phyloP scores from a whole-genome alignment of 2,888 invertebrate genomes.

The Calameuta filiformis region DNA sequence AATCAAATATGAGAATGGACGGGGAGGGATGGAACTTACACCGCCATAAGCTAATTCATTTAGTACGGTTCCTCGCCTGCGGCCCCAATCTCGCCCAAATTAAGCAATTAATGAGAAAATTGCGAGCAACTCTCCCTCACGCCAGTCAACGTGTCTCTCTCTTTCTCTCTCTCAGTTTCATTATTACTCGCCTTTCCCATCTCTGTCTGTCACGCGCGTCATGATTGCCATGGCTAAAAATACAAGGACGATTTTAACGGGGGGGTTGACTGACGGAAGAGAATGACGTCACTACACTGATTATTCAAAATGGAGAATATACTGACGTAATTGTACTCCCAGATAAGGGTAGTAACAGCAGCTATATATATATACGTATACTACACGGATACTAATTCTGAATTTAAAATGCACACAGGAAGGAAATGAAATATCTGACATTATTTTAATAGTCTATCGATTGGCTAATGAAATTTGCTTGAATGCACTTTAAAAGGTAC shows the following conservation, averaged over 20 bases:
- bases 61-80: slow-evolving; percentile 44
- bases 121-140: slow-evolving; percentile 25
- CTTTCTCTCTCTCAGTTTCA: not conserved
- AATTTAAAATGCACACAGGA: too few species aligned
- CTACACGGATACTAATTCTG: too few species aligned
- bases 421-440: too few species aligned
- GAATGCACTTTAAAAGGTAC: too few species aligned
- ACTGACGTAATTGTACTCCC: too few species aligned
- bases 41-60: slow-evolving; percentile 47
- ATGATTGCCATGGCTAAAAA: not conserved
- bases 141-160: not conserved
- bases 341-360: too few species aligned
- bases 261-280: too few species aligned
- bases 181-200: not conserved
- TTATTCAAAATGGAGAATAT: too few species aligned
- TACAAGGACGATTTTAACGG: not conserved
- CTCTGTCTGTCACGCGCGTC: not conserved
- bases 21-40: slow-evolving; percentile 35
- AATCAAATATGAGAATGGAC: slow-evolving; percentile 35
- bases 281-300: too few species aligned
- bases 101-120: slow-evolving; percentile 56
- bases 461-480: too few species aligned
- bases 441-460: too few species aligned
- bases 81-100: slow-evolving; percentile 48
- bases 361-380: too few species aligned